phyloP scores from a whole-genome alignment of 2,113 vertebrate genomes.

The Rafetus swinhoei region DNA sequence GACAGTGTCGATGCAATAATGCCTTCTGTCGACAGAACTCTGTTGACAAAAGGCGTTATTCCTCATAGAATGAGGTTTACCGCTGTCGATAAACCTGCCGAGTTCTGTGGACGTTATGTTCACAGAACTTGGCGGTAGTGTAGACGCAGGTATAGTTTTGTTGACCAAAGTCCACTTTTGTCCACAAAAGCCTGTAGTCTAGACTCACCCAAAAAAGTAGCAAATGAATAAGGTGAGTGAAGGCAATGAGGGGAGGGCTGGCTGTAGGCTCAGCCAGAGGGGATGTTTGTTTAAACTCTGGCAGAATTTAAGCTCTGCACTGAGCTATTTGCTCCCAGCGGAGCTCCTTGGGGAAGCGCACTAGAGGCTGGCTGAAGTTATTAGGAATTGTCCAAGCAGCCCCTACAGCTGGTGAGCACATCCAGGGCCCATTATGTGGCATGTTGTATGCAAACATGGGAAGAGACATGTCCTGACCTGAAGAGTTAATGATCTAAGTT shows the following conservation, averaged over 20 bases:
- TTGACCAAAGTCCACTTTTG: no score
- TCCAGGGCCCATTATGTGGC: not conserved
- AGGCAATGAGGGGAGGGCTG: not conserved
- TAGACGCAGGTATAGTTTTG: no score
- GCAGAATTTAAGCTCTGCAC: not conserved
- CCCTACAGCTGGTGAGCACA: not conserved
- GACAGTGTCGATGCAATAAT: no score
- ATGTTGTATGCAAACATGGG: not conserved
- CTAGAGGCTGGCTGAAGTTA: not conserved
- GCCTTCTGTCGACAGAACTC: no score
- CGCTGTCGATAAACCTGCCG: no score
- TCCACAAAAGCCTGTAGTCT: no score
- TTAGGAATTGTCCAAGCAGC: not conserved
- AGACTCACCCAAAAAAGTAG: not conserved
- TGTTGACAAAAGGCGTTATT: no score
- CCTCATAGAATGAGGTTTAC: no score
- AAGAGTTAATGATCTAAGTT: not conserved
- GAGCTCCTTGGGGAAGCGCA: not conserved
- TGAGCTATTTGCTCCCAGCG: not conserved
- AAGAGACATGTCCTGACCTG: not conserved
- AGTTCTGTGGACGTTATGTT: no score
- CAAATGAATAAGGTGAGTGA: not conserved
- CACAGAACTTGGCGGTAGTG: no score
- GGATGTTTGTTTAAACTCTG: not conserved
- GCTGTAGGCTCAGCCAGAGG: not conserved